phyloP scores from a whole-genome alignment of 2,888 invertebrate species.

The Stratiomys singularior region DNA sequence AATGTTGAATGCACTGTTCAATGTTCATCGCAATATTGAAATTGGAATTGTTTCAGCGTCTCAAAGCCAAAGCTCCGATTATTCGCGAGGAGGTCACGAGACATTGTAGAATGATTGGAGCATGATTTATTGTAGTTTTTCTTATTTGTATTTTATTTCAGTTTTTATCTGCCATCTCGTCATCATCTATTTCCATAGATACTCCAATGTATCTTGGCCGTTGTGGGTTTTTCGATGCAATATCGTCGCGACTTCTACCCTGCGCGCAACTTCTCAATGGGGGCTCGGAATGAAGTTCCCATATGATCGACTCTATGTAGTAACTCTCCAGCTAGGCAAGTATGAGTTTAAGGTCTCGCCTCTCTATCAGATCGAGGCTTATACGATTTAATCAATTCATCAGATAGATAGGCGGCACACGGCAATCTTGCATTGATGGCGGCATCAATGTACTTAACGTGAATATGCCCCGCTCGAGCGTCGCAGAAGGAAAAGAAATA shows the following conservation, averaged over 20 bases:
- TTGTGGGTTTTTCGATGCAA: not conserved
- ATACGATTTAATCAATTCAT: constrained; percentile 45
- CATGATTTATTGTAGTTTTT: constrained; percentile 32
- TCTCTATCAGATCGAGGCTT: constrained; percentile 37
- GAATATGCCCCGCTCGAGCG: constrained; percentile 6
- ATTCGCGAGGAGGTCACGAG: constrained; percentile 35
- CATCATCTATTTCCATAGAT: too few relatives aligned
- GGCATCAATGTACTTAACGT: constrained; percentile 34
- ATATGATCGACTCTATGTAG: not conserved
- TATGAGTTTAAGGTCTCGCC: not conserved
- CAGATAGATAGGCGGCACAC: constrained; percentile 11
- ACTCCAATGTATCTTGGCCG: not conserved
- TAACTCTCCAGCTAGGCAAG: not conserved
- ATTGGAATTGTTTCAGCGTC: not conserved
- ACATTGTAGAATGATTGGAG: constrained; percentile 31
- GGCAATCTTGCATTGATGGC: constrained; percentile 13
- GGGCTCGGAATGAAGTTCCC: too few relatives aligned
- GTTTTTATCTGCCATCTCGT: not conserved
- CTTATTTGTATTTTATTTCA: too few relatives aligned
- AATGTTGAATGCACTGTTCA: constrained; percentile 12
- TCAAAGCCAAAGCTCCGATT: not conserved
- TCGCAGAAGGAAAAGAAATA: constrained; percentile 20
- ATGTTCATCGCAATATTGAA: constrained; percentile 33
- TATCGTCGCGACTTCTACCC: not conserved
- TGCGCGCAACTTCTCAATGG: too few relatives aligned